These are phyloP conservation scores for Diorhabda carinulata DNA, from an alignment of 1,140 invertebrate genomes.

Conservation along the genomic window DNA sequence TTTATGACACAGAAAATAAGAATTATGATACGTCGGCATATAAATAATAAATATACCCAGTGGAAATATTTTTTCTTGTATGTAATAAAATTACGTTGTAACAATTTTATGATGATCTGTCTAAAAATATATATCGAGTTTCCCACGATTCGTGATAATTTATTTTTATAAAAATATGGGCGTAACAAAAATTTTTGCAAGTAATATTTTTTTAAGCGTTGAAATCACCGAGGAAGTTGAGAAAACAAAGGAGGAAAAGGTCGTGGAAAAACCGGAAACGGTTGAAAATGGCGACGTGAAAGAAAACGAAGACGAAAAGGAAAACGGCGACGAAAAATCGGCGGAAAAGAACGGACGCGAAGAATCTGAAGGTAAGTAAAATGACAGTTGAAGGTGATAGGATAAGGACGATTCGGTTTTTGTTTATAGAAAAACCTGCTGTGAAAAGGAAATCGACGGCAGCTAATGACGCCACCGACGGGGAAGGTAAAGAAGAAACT, in stretches of 20 bases:
- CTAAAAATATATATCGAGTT: too few species aligned
- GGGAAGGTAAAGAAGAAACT: constrained; percentile 52
- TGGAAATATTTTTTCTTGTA: too few species aligned
- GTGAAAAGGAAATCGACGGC: constrained; percentile 69
- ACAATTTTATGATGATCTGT: too few species aligned
- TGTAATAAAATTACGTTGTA: too few species aligned
- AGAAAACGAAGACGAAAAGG: constrained; percentile 14
- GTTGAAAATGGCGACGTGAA: constrained; percentile 9
- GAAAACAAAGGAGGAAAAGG: constrained; percentile 4
- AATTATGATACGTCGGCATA: too few species aligned
- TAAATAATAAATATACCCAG: too few species aligned
- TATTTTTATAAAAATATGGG: too few species aligned
- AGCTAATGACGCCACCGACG: constrained; percentile 52
- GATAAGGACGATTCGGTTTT: constrained; percentile 34
- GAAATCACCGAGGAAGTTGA: constrained; percentile 1
- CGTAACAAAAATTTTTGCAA: too few species aligned
- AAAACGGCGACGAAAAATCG: constrained; percentile 49
- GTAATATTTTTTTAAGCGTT: background rate
- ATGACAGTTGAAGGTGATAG: background rate
- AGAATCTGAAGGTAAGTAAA: constrained; percentile 56
- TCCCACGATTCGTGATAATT: too few species aligned
- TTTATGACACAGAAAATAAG: too few species aligned
- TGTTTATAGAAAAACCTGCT: constrained; percentile 45
- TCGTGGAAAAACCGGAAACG: background rate
- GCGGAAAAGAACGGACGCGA: constrained; percentile 51